Evolutionary conservation across 2,113 vertebrate species (phyloP), one percentile per base, ranked within the genome.

Genomic region (Seriola rivoliana): DNA sequence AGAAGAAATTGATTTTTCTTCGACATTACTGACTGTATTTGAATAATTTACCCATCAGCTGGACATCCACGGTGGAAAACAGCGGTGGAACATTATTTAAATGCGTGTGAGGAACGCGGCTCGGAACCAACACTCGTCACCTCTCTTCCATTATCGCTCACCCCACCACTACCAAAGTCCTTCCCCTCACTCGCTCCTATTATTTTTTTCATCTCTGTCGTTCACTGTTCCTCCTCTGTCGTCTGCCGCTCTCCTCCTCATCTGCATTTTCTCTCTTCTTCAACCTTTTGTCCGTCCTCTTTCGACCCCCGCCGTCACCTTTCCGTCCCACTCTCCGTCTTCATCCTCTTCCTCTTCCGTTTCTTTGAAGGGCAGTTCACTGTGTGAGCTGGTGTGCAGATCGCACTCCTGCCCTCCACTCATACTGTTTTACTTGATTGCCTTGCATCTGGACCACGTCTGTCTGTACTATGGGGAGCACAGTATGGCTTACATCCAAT

Each of bases 311-410:
- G 0, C 69, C 42, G 76, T 88, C 82, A 87, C 81, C 75, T 82
- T 54, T 76, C 32, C 88, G 77, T 80, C 86, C 76, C 75, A 86
- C 85, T 85, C 58, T 12, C 62, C 40, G 80, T 72, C 80, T 83
- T 73, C 71, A 54, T 80, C 81, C 60, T 84, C 84, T 69, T 52
- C 21, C 6, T 82, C 82, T 71, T 48, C 21, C 7, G 9, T 71
- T 78, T 75, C 78, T 83, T 75, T 82, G 44, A 48, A 80, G 57
- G 75, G 62, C 68, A 25, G 75, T 78, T 81, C 36, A 58, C 59
- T 38, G 66, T 48, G 36, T 16, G 88, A 74, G 91, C 91, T 90
- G 89, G 89, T 73, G 90, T 81, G 71, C 63, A 62, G 64, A 82
- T 23, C 8, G 58, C 73, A 52, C 72, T 84, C 69, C 62, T 80